Evolutionary conservation across 2,113 vertebrate genomes (phyloP).

Genomic region (Regulus satrapa): DNA sequence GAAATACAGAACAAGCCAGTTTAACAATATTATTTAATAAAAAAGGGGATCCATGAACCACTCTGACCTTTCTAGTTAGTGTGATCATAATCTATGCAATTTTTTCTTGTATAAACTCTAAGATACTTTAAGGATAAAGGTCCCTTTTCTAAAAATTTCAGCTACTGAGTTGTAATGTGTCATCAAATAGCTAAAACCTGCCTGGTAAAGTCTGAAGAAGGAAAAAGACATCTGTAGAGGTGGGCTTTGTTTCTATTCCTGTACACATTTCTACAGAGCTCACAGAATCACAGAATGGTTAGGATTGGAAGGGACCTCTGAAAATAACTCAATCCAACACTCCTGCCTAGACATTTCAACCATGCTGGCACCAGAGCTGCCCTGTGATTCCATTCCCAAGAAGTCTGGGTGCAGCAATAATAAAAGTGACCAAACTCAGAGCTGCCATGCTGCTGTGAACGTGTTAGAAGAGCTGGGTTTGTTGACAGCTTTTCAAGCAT

Average conservation of each 20-base stretch:
- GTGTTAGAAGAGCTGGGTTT: accelerated
- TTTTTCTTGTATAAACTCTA: not conserved
- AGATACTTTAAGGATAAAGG: not conserved
- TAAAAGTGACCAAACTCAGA: not conserved
- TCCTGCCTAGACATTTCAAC: not conserved
- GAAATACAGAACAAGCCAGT: not conserved
- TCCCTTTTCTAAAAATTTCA: too few relatives aligned
- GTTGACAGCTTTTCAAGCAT: not conserved
- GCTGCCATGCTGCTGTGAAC: not conserved
- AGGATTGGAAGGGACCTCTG: not conserved
- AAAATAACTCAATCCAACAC: not conserved
- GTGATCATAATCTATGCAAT: not conserved
- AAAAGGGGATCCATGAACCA: not conserved
- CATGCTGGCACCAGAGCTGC: not conserved
- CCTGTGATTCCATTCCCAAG: not conserved
- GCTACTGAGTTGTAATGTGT: not conserved
- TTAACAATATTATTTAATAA: not conserved
- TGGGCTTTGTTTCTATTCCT: not conserved
- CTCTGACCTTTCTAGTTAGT: not conserved
- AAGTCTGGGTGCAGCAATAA: accelerated
- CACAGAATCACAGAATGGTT: not conserved
- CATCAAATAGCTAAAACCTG: not conserved
- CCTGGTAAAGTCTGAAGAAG: not conserved
- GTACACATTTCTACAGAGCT: not conserved
- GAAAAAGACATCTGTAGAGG: not conserved